Evolutionary conservation across 2,888 invertebrate species (phyloP).

Genomic region (Amphipoea oculea): DNA sequence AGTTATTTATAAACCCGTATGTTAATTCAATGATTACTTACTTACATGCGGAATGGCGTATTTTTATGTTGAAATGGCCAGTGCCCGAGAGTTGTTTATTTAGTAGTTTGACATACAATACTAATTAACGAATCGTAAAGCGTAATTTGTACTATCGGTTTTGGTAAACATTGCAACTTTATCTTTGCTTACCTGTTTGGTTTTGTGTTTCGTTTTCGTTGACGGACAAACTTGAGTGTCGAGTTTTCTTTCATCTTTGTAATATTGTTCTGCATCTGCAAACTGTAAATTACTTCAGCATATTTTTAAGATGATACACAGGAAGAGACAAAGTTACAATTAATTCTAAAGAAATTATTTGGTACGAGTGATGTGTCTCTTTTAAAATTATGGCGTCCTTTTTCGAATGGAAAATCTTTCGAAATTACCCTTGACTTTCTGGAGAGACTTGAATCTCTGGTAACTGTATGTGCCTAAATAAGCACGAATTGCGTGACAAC

Average conservation of each 20-base stretch:
- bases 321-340: background rate
- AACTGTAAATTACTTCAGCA: background rate
- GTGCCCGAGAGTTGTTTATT: conserved; percentile 46
- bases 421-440: background rate
- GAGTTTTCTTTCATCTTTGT: conserved; percentile 12
- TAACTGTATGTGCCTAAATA: background rate
- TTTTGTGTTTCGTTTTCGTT: conserved; percentile 23
- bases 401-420: background rate
- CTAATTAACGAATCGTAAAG: conserved; percentile 65
- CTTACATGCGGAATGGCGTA: conserved; percentile 44
- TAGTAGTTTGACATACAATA: conserved; percentile 57
- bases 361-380: background rate
- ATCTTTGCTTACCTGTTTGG: conserved; percentile 36
- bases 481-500: background rate
- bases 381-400: background rate
- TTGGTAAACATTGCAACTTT: conserved; percentile 61
- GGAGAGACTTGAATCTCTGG: background rate
- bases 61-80: conserved; percentile 50
- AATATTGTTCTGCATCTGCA: background rate
- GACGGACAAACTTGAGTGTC: background rate
- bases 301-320: background rate
- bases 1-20: conserved; percentile 59
- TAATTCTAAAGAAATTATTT: background rate
- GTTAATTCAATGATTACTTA: conserved; percentile 57
- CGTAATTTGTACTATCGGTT: conserved; percentile 59